These are phyloP conservation scores for Heterodera filipjevi DNA, from an alignment of 2,888 invertebrate genomes.

Conservation along the genomic window DNA sequence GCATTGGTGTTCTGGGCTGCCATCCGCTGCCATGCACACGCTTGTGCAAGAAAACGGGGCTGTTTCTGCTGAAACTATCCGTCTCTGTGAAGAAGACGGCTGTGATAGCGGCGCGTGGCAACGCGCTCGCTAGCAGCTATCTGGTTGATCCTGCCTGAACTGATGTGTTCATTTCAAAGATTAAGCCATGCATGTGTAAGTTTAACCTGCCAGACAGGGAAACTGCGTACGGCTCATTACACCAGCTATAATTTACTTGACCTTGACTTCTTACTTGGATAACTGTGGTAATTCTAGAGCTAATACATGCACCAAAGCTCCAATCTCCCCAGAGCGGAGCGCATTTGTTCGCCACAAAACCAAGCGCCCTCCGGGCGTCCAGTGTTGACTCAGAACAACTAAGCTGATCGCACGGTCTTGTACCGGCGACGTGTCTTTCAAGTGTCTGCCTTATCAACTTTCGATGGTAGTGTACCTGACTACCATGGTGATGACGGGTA, in stretches of 20 bases:
- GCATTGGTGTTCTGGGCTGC: too few species aligned
- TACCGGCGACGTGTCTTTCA: conserved; percentile 73
- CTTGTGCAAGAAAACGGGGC: too few species aligned
- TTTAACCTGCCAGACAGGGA: conserved; percentile 66
- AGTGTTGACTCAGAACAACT: conserved; percentile 66
- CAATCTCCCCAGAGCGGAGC: conserved; percentile 58
- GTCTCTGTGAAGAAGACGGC: too few species aligned
- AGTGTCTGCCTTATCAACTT: too few species aligned
- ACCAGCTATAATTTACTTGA: conserved; percentile 65
- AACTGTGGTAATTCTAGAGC: conserved; percentile 75
- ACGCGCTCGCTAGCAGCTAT: too few species aligned
- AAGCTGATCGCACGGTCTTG: conserved; percentile 64
- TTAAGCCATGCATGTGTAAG: conserved; percentile 76
- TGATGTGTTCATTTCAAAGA: conserved; percentile 75
- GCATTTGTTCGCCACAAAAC: conserved; percentile 70
- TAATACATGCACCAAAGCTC: conserved; percentile 72
- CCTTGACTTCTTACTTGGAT: conserved; percentile 69
- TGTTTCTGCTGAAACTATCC: too few species aligned
- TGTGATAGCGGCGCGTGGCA: too few species aligned
- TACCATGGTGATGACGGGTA: too few species aligned
- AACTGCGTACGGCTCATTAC: conserved; percentile 67
- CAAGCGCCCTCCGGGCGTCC: conserved; percentile 56
- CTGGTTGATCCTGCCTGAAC: conserved; percentile 73
- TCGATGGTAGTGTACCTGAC: too few species aligned
- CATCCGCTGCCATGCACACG: too few species aligned